These are phyloP conservation scores for Aproaerema taeniolella DNA, from an alignment of 2,888 invertebrate genomes.

Conservation along the genomic window DNA sequence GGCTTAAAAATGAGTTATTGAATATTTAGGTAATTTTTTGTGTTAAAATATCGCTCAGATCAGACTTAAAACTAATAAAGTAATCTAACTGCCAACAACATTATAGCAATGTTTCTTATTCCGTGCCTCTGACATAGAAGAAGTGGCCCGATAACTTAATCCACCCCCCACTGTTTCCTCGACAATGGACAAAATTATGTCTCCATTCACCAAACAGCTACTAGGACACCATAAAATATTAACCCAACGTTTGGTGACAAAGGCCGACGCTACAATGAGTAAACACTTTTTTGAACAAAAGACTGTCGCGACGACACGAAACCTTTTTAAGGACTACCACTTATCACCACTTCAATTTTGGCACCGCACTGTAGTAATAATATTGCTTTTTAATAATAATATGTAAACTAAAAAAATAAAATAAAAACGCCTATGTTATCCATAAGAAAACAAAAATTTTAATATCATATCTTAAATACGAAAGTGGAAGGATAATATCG, in stretches of 20 bases:
- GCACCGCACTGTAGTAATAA: conserved; percentile 9
- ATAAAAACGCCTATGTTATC: conserved; percentile 21
- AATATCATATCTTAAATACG: conserved; percentile 24
- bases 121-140: too few relatives aligned
- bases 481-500: conserved; percentile 25
- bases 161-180: conserved; percentile 14
- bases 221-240: conserved; percentile 19
- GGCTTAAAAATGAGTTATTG: too few relatives aligned
- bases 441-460: conserved; percentile 11
- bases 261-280: conserved; percentile 15
- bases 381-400: conserved; percentile 16
- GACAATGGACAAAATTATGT: conserved; percentile 21
- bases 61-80: too few relatives aligned
- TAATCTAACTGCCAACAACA: too few relatives aligned
- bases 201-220: conserved; percentile 20
- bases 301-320: conserved; percentile 14
- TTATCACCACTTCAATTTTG: conserved; percentile 12
- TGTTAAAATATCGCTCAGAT: too few relatives aligned
- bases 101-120: too few relatives aligned
- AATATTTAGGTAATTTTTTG: too few relatives aligned
- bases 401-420: too few relatives aligned
- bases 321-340: conserved; percentile 21
- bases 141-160: conserved; percentile 18
- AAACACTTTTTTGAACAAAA: conserved; percentile 24
- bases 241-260: conserved; percentile 17